Evolutionary conservation across 2,113 vertebrate genomes (phyloP).

Genomic region (Heterotis niloticus): DNA sequence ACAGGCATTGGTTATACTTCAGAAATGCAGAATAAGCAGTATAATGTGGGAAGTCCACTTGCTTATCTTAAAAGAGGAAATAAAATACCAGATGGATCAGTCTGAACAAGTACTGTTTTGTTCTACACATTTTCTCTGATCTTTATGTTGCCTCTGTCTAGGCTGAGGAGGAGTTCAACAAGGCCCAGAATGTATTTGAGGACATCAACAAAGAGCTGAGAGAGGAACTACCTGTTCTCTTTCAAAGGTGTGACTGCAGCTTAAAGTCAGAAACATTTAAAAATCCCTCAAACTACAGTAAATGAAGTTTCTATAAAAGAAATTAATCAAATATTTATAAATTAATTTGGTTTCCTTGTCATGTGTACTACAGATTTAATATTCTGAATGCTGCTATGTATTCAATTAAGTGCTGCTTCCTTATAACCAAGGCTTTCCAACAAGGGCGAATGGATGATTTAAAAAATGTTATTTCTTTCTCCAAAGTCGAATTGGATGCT

Average conservation of each 20-base stretch:
- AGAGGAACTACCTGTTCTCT: conserved; percentile 83
- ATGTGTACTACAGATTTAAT: too few species aligned
- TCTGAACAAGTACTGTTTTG: background rate
- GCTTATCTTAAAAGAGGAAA: conserved; percentile 5
- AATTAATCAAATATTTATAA: too few species aligned
- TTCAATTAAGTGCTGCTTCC: background rate
- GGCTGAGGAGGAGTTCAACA: conserved; percentile 92
- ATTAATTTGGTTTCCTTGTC: too few species aligned
- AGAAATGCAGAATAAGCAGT: background rate
- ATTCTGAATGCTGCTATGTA: too few species aligned
- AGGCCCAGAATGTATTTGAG: conserved; percentile 85
- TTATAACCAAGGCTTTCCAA: background rate
- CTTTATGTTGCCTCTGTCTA: conserved; percentile 41
- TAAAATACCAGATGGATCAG: background rate
- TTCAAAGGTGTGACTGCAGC: conserved; percentile 71
- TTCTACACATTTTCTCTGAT: background rate
- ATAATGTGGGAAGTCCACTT: background rate
- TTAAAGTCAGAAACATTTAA: background rate
- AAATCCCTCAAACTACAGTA: too few species aligned
- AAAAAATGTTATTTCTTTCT: conserved; percentile 24
- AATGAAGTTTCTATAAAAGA: too few species aligned
- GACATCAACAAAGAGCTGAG: conserved; percentile 85
- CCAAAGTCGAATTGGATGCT: conserved; percentile 73
- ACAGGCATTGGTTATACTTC: background rate
- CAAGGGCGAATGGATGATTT: background rate